Evolutionary conservation across 2,797 vertebrate genomes (phyloP).

Genomic region (Gymnothorax reevesii): DNA sequence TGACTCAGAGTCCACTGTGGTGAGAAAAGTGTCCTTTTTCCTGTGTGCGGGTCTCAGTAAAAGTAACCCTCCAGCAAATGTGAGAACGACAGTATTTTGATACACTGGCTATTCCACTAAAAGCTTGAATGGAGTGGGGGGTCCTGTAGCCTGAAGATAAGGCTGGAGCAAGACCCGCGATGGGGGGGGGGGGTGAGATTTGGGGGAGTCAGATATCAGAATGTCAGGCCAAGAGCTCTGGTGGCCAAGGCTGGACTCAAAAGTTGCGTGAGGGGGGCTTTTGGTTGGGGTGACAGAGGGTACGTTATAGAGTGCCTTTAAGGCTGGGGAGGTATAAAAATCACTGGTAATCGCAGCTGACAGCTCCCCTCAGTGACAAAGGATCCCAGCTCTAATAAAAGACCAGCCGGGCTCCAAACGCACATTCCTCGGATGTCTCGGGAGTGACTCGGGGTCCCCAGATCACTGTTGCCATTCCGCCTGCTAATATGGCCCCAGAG

Average conservation of each 20-base stretch:
- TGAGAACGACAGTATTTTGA: too few relatives aligned
- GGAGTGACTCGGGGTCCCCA: constrained; percentile 53
- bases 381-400: constrained; percentile 66
- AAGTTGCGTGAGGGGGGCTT: constrained; percentile 5
- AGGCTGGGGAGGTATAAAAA: constrained; percentile 37
- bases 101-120: background rate
- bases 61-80: background rate
- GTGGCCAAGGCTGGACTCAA: background rate
- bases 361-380: constrained; percentile 44
- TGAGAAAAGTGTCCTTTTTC: background rate
- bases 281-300: constrained; percentile 5
- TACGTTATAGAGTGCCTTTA: background rate
- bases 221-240: background rate
- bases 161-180: constrained; percentile 47
- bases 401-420: constrained; percentile 57
- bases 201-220: constrained; percentile 44
- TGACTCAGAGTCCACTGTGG: too few relatives aligned
- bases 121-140: constrained; percentile 21
- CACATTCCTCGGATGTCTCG: constrained; percentile 58
- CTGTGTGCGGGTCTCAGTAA: background rate
- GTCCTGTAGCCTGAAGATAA: constrained; percentile 73
- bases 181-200: too few relatives aligned
- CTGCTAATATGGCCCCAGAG: constrained; percentile 40
- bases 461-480: constrained; percentile 33
- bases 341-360: constrained; percentile 43